Base-by-base conservation (phyloP, 2,113 vertebrate species). In the Callaeas wilsoni region DNA sequence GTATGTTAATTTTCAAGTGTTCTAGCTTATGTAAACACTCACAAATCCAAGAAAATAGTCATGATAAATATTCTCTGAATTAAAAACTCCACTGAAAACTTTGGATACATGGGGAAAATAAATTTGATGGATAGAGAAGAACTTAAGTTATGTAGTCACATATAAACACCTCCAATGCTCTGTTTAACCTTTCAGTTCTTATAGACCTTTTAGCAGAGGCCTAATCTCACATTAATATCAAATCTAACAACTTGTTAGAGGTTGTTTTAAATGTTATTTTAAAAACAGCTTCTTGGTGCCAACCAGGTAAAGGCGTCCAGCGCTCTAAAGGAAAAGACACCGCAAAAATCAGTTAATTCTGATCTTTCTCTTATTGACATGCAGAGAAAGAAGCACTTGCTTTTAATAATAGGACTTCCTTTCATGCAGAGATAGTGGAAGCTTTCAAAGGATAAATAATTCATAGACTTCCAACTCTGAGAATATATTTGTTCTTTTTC, bases 391-490 rank as follows among this genome's bases (percentile, higher is more conserved):
- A 95, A 97, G 96, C 50, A 76, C 89, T 97, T 59, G 12, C 85
- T 97, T 97, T 97, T 95, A 97, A 95, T 97, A 96, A 97, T 70
- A 97, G 71, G 80, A 71, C 94, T 97, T 93, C 75, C 83, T 98
- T 97, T 97, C 94, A 96, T 97, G 94, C 76, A 96, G 95, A 97
- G 93, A 98, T 94, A 94, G 96, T 87, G 60, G 84, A 98, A 96
- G 92, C 93, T 98, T 97, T 97, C 96, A 97, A 90, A 97, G 56
- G 91, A 98, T 98, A 97, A 98, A 98, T 98, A 98, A 98, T 98
- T 97, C 97, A 98, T 97, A 39, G 4, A 91, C 92, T 96, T 96
- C 94, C 85, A 96, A 92, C 96, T 94, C 95, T 86, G 91, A 97
- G 97, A 98, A 98, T 97, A 98, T 98, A 97, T 96, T 95, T 97